Conservation (phyloP, 2,113 vertebrate species). For the Chiloscyllium plagiosum region DNA sequence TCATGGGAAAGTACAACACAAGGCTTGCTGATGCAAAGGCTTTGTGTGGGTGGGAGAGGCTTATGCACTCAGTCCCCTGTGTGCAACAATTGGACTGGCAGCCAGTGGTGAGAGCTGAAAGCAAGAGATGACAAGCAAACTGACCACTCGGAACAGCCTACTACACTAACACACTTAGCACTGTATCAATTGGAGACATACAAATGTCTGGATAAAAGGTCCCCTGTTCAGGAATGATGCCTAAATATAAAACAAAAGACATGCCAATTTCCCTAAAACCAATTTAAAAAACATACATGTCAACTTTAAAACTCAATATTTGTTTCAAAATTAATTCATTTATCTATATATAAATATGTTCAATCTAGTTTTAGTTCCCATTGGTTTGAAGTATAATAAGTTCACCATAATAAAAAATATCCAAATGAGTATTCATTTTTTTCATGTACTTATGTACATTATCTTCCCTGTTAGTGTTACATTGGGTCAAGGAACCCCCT, state of each 20-base stretch:
- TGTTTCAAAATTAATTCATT: not conserved
- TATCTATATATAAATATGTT: not conserved
- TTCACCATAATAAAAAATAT: not conserved
- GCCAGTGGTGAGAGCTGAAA: too few species aligned
- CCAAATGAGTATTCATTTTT: not conserved
- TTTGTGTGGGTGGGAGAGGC: too few species aligned
- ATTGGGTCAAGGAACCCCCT: conserved; percentile 56
- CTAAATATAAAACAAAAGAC: not conserved
- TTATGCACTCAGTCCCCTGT: too few species aligned
- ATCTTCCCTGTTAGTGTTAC: conserved; percentile 34
- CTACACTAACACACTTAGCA: too few species aligned
- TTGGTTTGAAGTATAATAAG: not conserved
- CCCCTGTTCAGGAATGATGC: not conserved
- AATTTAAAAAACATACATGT: not conserved
- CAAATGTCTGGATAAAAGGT: not conserved
- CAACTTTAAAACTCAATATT: not conserved
- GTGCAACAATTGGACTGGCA: too few species aligned
- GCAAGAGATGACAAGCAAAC: too few species aligned
- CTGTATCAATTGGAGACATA: too few species aligned
- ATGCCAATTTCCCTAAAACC: not conserved
- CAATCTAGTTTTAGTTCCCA: not conserved
- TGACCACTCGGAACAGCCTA: too few species aligned
- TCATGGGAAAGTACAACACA: too few species aligned
- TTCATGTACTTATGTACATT: not conserved
- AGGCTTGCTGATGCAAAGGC: too few species aligned